Conservation (phyloP, 2,113 vertebrate species). For the Silurus glanis region DNA sequence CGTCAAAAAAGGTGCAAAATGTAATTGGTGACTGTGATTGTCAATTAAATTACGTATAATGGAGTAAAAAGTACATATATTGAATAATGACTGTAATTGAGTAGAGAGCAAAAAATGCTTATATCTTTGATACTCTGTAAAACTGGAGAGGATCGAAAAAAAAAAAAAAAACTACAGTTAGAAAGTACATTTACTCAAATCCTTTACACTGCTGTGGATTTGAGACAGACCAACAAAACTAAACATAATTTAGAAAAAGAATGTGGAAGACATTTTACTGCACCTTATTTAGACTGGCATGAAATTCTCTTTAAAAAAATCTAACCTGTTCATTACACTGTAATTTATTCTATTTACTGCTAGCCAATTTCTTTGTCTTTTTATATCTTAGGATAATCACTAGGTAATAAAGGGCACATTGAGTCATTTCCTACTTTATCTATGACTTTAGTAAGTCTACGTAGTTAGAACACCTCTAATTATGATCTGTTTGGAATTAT, state of each 20-base stretch:
- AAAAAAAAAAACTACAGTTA: too few relatives aligned
- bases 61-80: too few relatives aligned
- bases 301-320: neutral
- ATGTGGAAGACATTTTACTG: neutral
- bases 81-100: too few relatives aligned
- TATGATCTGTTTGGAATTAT: neutral
- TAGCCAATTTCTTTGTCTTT: neutral
- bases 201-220: too few relatives aligned
- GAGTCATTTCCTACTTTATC: conserved; percentile 19
- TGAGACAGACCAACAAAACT: neutral
- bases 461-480: neutral
- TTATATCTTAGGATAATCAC: neutral
- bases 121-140: too few relatives aligned
- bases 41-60: too few relatives aligned
- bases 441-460: neutral
- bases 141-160: too few relatives aligned
- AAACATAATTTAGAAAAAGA: neutral
- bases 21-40: too few relatives aligned
- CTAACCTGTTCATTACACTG: neutral
- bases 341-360: neutral
- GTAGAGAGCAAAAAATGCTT: too few relatives aligned
- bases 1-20: too few relatives aligned
- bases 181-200: too few relatives aligned
- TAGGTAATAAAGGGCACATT: neutral
- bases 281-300: neutral